Base-by-base conservation (phyloP, 2,888 invertebrate species). In the Drosophila yooni region DNA sequence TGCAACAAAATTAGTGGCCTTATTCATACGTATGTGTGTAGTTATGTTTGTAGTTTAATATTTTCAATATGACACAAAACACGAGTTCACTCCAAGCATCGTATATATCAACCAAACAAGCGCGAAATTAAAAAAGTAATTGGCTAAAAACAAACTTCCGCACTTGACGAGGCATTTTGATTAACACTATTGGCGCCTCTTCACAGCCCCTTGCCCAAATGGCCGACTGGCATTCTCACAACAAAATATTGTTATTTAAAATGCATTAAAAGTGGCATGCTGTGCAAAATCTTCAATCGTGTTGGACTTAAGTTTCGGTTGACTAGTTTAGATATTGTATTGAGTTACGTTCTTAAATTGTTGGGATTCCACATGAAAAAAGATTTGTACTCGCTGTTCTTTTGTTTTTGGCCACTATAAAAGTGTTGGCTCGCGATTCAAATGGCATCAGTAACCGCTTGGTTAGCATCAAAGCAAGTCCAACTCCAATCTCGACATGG, bases 401-500 rank as follows among this genome's bases (percentile, higher is more conserved):
- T 76, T 76, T 88, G 89, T 70, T 15, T 68, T 70, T 63, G 33
- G 59, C 48, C 62, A 60, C 89, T 86, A 86, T 86, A 89, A 86
- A 86, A 86, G 83, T 82, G 62, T 70, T 63, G 70, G 33, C 25
- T 53, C 64, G n/a, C 58, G 31, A 27, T 66, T 58, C 21, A 40
- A 69, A 34, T 51, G 60, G 68, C 89, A 84, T 86, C 88, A 86
- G 90, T 89, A 64, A 34, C 43, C 67, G 71, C 64, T 78, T 51
- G 76, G 40, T 43, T 15, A 71, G 57, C 77, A 71, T 58, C 77
- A 52, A 36, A 74, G 61, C 83, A 78, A 65, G 60, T 48, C 33
- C 34, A 65, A 52, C 43, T 21, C 1, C 15, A 52, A 29, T 33
- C 21, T 40, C 48, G 53, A 53, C 36, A 88, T 86, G 88, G 90